These are phyloP conservation scores for Steinernema carpocapsae DNA, from an alignment of 2,888 invertebrate genomes.

Conservation along the genomic window DNA sequence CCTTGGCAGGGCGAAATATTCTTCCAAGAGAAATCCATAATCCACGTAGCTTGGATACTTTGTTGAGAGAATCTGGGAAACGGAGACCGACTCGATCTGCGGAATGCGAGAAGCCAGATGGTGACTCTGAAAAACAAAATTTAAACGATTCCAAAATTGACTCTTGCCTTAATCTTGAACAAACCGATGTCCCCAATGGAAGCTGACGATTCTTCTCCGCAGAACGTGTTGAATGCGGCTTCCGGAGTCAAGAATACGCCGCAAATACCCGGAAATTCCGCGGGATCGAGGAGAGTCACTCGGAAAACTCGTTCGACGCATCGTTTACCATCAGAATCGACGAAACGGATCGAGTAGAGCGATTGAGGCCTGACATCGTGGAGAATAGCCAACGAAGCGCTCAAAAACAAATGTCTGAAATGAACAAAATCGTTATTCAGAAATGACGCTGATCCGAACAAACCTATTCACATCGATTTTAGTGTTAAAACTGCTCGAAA, in stretches of 20 bases:
- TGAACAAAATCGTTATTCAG: no score
- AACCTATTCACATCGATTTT: not conserved
- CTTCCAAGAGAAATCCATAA: not conserved
- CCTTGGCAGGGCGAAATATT: not conserved
- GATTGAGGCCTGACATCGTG: not conserved
- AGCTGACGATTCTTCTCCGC: not conserved
- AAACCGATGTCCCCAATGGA: not conserved
- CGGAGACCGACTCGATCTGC: not conserved
- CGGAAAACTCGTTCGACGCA: slow-evolving; percentile 27
- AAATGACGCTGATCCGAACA: not conserved
- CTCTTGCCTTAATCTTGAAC: not conserved
- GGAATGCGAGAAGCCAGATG: not conserved
- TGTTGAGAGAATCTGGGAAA: not conserved
- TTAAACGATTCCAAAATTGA: not conserved
- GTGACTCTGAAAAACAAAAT: not conserved
- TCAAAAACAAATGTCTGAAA: not conserved
- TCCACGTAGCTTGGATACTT: slow-evolving; percentile 13
- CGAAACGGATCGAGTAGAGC: not conserved
- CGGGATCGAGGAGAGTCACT: not conserved
- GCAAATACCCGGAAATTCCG: not conserved
- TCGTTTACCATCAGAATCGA: not conserved
- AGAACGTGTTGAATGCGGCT: slow-evolving; percentile 21
- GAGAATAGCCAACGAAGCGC: not conserved
- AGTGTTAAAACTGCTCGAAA: not conserved
- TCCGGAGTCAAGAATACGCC: not conserved